phyloP scores from a whole-genome alignment of 1,140 invertebrate genomes.

The Tetramorium parvispinum region DNA sequence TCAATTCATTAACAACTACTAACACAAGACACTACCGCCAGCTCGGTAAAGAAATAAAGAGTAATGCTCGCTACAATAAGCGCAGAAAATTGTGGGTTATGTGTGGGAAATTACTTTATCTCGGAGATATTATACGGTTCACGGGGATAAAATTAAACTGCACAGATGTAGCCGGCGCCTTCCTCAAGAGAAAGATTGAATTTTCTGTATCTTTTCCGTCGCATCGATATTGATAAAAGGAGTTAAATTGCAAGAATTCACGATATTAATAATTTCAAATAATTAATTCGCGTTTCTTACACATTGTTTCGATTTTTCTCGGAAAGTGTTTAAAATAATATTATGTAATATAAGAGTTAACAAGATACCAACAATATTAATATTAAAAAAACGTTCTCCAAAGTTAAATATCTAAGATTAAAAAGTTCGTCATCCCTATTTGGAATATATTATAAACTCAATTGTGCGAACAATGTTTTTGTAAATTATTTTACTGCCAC shows the following conservation, averaged over 20 bases:
- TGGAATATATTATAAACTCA: not conserved
- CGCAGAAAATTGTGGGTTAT: slow-evolving; percentile 36
- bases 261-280: not conserved
- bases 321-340: not conserved
- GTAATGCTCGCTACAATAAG: slow-evolving; percentile 37
- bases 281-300: not conserved
- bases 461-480: not conserved
- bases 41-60: slow-evolving; percentile 45
- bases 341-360: not conserved
- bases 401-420: not conserved
- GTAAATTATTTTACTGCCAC: not conserved
- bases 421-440: not conserved
- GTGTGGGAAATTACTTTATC: slow-evolving; percentile 33
- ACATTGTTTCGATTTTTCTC: not conserved
- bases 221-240: not conserved
- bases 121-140: slow-evolving; percentile 23
- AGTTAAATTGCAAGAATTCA: not conserved
- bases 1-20: slow-evolving; percentile 57
- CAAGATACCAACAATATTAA: not conserved
- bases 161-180: not conserved
- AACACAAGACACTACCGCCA: not conserved
- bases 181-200: slow-evolving; percentile 17
- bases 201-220: not conserved
- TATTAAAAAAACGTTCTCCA: not conserved
- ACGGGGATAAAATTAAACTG: slow-evolving; percentile 24